Base-by-base conservation (phyloP, 2,888 invertebrate species). In the Drosophila gaucha region DNA sequence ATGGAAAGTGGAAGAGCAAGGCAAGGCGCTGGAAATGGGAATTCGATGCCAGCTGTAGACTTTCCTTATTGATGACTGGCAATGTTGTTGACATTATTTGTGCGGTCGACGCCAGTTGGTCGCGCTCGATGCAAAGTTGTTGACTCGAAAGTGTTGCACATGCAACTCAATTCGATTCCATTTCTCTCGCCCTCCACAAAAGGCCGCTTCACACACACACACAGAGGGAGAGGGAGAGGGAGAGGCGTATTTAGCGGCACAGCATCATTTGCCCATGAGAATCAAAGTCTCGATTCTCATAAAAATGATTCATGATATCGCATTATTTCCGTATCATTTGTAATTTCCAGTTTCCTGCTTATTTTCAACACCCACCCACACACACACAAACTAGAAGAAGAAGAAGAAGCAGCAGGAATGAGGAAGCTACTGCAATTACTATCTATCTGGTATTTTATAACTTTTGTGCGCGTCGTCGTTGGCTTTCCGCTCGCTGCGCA, bases 331-430 rank as follows among this genome's bases (percentile, higher is more conserved):
- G 83, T 87, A 83, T 83, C 83, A 83, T 83, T 83, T 83, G 83
- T 87, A 83, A 83, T 83, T 83, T 83, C 82, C 83, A 83, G 83
- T 87, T 87, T 87, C 86, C 88, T 87, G 76, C 83, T 87, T 87
- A 85, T 87, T 87, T 87, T 77, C 73, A 51, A 68, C 71, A 59
- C 35, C 33, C 56, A 59, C 62, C 50, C 49, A 31, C 49, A 55
- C 43, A 55, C 44, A 62, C n/a, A 39, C 36, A 57, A 65, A 14
- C 33, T 20, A 26, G n/a, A 50, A 35, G 28, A 2, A 16, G 10
- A 18, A 35, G 31, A 18, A 2, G 18, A 3, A 6, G 28, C 28
- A 6, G 30, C 10, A 3, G 1, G 44, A n/a, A n/a, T n/a, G n/a
- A 9, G 46, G 36, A 54, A 62, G 54, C 50, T 72, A 62, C 51